These are phyloP conservation scores for Brachionus paranguensis DNA, from an alignment of 1,140 invertebrate species.

Conservation along the genomic window DNA sequence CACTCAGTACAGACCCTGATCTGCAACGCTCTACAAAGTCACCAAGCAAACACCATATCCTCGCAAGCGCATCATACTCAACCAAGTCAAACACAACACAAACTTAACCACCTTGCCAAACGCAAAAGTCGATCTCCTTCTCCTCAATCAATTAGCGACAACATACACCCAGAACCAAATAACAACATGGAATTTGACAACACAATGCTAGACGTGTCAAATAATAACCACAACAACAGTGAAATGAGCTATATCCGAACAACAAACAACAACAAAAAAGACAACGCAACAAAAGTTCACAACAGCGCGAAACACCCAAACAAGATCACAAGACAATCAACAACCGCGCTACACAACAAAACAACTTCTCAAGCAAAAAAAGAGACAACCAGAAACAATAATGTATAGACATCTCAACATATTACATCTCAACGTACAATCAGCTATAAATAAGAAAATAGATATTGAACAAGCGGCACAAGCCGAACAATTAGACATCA, in stretches of 20 bases:
- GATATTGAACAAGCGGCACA: neutral
- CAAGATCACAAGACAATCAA: neutral
- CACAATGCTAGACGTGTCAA: neutral
- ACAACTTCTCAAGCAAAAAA: neutral
- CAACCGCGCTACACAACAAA: neutral
- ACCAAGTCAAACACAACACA: neutral
- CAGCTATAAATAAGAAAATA: neutral
- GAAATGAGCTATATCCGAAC: neutral
- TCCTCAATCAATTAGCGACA: neutral
- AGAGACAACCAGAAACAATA: neutral
- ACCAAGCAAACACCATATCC: neutral
- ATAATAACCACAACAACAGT: neutral
- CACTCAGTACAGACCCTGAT: neutral
- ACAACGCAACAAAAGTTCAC: neutral
- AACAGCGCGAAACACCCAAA: neutral
- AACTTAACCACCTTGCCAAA: neutral
- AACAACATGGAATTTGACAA: neutral
- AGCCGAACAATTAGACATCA: neutral
- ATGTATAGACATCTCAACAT: neutral
- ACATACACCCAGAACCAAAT: neutral
- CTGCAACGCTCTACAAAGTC: neutral
- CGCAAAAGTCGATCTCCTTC: neutral
- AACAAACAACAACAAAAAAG: neutral
- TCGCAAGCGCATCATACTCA: neutral
- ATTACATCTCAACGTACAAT: neutral